A percentile compares a stretch with the other conserved stretches of the same genome.
phyloP scores from a whole-genome alignment of 2,797 vertebrate genomes.

The Sebastes elongatus region DNA sequence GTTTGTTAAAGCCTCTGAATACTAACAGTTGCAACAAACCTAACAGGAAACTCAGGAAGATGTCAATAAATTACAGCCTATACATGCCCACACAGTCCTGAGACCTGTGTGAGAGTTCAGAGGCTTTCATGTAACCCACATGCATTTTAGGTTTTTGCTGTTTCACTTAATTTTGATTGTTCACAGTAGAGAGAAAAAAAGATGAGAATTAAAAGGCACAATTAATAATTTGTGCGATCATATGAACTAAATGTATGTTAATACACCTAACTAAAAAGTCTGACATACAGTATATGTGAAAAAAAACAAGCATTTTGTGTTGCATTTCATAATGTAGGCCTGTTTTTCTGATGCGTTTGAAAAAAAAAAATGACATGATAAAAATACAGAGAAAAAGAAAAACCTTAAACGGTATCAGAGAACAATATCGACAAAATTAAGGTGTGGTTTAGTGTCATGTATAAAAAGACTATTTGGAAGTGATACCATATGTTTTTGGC shows the following conservation, averaged over 20 bases:
- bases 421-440: background rate
- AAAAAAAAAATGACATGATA: background rate
- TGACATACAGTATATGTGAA: background rate
- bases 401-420: background rate
- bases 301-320: background rate
- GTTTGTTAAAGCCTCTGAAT: background rate
- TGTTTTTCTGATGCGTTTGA: background rate
- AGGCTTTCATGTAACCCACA: too few species aligned
- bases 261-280: fast-evolving
- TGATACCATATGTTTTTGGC: background rate
- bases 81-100: background rate
- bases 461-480: background rate
- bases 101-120: background rate
- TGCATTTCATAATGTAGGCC: background rate
- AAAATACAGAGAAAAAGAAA: background rate
- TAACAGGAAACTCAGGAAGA: too few species aligned
- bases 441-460: background rate
- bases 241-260: background rate
- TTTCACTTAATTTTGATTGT: background rate
- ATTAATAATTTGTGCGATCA: background rate
- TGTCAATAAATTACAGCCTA: too few species aligned
- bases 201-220: background rate
- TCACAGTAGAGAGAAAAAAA: background rate
- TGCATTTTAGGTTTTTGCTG: background rate
- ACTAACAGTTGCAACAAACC: background rate